Percentiles rank a stretch among this genome's conserved stretches.
Evolutionary conservation across 2,113 vertebrate species (phyloP).

Genomic region (Meleagris gallopavo): DNA sequence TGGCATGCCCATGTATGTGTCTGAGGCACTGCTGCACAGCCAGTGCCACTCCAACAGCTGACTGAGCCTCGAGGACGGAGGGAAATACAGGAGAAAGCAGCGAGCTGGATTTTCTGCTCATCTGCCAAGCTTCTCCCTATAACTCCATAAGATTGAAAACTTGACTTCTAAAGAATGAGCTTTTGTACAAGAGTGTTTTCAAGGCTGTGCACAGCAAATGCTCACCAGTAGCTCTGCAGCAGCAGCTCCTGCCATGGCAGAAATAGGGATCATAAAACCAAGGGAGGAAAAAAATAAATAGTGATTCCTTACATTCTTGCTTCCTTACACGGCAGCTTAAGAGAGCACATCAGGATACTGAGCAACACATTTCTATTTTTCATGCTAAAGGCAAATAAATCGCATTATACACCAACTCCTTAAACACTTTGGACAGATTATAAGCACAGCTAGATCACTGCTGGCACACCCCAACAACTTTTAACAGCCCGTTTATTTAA

Average conservation of each 20-base stretch:
- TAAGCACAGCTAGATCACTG: background rate
- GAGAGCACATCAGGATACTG: background rate
- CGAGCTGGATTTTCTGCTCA: background rate
- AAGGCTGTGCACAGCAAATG: background rate
- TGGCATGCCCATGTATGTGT: background rate
- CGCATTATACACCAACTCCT: background rate
- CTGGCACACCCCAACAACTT: background rate
- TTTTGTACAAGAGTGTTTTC: background rate
- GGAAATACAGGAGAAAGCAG: background rate
- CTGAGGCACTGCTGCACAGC: background rate
- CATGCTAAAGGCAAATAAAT: conserved; percentile 30
- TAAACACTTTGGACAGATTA: conserved; percentile 10
- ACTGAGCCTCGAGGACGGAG: background rate
- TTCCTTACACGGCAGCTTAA: background rate
- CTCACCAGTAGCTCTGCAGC: background rate
- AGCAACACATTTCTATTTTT: background rate
- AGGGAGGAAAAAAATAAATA: background rate
- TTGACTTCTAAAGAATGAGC: background rate
- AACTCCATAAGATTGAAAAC: background rate
- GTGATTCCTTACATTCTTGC: conserved; percentile 20
- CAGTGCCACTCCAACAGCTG: background rate
- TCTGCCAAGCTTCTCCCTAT: background rate
- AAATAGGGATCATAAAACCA: background rate
- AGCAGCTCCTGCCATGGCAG: background rate
- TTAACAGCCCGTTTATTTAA: conserved; percentile 42